Base-by-base conservation (phyloP, 2,797 vertebrate genomes). In the Merluccius polli region DNA sequence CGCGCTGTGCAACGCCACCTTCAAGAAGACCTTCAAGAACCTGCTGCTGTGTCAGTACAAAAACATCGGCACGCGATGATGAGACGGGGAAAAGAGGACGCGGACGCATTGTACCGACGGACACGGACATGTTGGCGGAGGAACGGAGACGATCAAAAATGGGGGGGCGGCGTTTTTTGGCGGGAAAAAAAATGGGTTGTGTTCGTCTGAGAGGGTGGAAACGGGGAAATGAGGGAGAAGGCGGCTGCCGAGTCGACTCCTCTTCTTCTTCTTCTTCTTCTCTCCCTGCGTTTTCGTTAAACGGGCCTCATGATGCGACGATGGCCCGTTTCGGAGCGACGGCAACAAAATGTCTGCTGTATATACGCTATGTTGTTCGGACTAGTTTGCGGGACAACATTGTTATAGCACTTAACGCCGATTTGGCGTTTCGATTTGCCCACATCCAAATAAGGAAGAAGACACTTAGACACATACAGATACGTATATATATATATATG, bases 11-110 rank as follows among this genome's bases (percentile, higher is more conserved):
- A 99, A 99, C 0, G 97, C 96, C 86, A 99, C 98, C 0, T 99
- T 99, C 89, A 99, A 99, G 91, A 99, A 99, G 93, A 99, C 98
- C 27, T 99, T 99, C 89, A 96, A 97, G 90, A 98, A 99, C 89
- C 94, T 99, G 81, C 92, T 99, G 76, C 93, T 98, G 86, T 99
- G 98, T 92, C 97, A 99, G 87, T 99, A 99, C 82, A 97, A 97
- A 85, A 99, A 99, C 80, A 94, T 94, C 35, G 93, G 93, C 70
- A 94, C 93, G 0, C 93, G 94, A 91, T 95, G 90, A 94, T 85
- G 81, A 78, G 85, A 70, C 52, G 75, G 9, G 10, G 70, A 41
- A 11, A 3, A 18, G 30, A 18, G 29, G 2, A 31, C 1, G 12
- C 67, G 5, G 52, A 63, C 8, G 27, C 63, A n/a, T n/a, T n/a